A percentile compares a stretch with the other conserved stretches of the same genome.
phyloP scores from a whole-genome alignment of 2,113 vertebrate species.

The Plestiodon gilberti region DNA sequence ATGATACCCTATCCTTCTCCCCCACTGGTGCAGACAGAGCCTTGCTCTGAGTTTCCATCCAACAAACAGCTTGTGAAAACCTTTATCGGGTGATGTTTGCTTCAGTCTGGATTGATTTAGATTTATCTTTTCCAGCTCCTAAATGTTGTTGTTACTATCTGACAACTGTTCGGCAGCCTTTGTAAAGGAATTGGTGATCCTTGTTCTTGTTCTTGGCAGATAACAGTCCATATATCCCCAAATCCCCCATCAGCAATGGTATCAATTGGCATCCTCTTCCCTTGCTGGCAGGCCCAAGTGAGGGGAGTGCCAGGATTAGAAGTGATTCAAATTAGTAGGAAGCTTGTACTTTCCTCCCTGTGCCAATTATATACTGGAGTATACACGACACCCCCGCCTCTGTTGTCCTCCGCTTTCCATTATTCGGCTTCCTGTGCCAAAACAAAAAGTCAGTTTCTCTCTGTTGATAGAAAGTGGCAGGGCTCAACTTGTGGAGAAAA shows the following conservation, averaged over 20 bases:
- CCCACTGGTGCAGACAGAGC: too few relatives aligned
- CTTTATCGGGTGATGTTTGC: background rate
- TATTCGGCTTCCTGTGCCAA: background rate
- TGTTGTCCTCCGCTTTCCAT: background rate
- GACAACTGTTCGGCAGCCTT: background rate
- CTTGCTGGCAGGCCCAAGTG: background rate
- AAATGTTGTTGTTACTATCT: background rate
- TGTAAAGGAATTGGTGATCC: background rate
- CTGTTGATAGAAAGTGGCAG: too few relatives aligned
- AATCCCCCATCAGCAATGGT: rapidly evolving
- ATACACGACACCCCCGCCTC: background rate
- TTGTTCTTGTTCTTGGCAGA: background rate
- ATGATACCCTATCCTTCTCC: too few relatives aligned
- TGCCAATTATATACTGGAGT: background rate
- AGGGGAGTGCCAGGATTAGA: background rate
- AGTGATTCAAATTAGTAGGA: rapidly evolving
- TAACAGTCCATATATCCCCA: rapidly evolving
- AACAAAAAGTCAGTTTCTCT: background rate
- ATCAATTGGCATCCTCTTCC: rapidly evolving
- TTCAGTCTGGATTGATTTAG: background rate
- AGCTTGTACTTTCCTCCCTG: background rate
- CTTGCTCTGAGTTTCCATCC: background rate
- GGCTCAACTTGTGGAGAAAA: too few relatives aligned
- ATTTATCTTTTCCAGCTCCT: background rate
- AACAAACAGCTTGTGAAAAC: background rate